Conservation (phyloP, 1,140 invertebrate species). For the Augochlora pura region DNA sequence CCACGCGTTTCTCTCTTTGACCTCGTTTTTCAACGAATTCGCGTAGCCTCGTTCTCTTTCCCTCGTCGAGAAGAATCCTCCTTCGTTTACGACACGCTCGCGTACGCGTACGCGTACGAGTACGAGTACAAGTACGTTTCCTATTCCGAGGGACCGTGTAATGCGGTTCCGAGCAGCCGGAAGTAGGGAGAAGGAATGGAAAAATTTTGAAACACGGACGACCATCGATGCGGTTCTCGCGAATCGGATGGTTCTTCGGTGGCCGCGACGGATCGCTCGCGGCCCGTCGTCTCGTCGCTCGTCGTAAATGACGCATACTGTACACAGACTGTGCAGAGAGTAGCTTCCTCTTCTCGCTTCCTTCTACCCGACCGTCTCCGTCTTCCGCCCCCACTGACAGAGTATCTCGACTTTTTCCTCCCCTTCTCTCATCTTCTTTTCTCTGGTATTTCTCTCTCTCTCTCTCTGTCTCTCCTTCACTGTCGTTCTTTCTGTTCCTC, state of each 20-base stretch:
- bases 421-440: constrained; percentile 5
- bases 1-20: no score
- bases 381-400: constrained; percentile 56
- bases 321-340: not conserved
- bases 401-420: constrained; percentile 23
- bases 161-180: not conserved
- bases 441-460: not conserved
- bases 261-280: constrained; percentile 3
- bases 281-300: not conserved
- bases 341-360: not conserved
- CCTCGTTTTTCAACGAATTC: not conserved
- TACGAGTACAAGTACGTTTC: no score
- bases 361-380: constrained; percentile 40
- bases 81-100: not conserved
- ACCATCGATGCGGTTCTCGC: not conserved
- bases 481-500: not conserved
- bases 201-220: not conserved
- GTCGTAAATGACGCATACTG: constrained; percentile 46
- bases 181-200: not conserved
- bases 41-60: not conserved
- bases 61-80: not conserved
- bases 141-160: not conserved
- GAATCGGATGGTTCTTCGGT: no score
- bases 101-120: no score
- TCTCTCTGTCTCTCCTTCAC: constrained; percentile 9